Evolutionary conservation across 2,888 invertebrate genomes (phyloP).

Genomic region (Cryptosula pallasiana): DNA sequence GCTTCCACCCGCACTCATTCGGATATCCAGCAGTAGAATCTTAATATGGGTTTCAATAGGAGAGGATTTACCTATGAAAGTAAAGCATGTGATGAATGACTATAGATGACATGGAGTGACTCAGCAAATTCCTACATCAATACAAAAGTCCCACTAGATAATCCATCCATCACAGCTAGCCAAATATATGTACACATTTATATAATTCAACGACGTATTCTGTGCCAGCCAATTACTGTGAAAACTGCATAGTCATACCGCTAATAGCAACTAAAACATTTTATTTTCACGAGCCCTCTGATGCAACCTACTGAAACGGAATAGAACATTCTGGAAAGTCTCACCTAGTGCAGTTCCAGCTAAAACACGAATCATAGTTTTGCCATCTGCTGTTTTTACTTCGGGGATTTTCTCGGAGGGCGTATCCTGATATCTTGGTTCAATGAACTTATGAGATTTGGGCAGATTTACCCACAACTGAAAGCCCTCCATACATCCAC

Average conservation of each 20-base stretch:
- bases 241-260: no score
- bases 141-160: no score
- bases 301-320: no score
- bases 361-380: constrained; percentile 35
- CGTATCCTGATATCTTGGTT: constrained; percentile 37
- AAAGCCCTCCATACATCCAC: constrained; percentile 38
- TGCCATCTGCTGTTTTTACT: constrained; percentile 31
- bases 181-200: no score
- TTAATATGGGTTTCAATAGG: constrained; percentile 35
- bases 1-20: constrained; percentile 31
- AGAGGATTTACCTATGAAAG: constrained; percentile 32
- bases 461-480: constrained; percentile 42
- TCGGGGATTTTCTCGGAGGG: constrained; percentile 36
- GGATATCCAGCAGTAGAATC: constrained; percentile 36
- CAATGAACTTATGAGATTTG: constrained; percentile 34
- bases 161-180: no score
- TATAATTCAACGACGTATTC: no score
- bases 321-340: no score
- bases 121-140: no score
- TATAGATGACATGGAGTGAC: no score
- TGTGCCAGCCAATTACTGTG: no score
- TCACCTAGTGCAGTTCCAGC: constrained; percentile 37
- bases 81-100: neutral
- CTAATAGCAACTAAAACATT: no score
- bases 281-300: no score